Percentiles rank a stretch among this genome's conserved stretches.
These are phyloP conservation scores for Germaria angustata DNA, from an alignment of 2,888 invertebrate genomes.

Conservation along the genomic window DNA sequence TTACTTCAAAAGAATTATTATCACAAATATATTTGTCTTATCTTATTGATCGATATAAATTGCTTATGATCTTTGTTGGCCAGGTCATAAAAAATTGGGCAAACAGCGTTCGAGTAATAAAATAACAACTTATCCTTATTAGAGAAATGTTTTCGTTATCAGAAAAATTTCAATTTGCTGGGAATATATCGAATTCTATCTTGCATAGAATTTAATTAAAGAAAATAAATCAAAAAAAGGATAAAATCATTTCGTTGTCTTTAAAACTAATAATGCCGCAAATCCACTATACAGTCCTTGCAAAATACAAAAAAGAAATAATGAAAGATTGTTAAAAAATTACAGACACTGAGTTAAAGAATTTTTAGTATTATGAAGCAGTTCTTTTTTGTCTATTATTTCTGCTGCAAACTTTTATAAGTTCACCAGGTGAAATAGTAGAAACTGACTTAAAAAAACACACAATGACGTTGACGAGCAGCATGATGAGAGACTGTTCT, in stretches of 20 bases:
- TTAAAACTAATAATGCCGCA: constrained; percentile 14
- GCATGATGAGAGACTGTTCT: constrained; percentile 60
- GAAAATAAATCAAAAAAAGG: no score
- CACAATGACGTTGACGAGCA: constrained; percentile 26
- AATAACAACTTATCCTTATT: no score
- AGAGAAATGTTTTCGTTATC: no score
- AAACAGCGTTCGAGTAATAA: no score
- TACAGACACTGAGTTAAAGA: constrained; percentile 52
- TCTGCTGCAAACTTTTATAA: constrained; percentile 53
- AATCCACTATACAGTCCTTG: neutral
- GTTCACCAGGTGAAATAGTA: constrained; percentile 55
- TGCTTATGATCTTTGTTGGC: no score
- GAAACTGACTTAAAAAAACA: neutral
- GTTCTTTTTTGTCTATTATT: constrained; percentile 21
- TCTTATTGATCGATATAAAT: no score
- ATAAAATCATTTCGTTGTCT: neutral
- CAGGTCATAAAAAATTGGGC: no score
- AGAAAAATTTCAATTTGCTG: no score
- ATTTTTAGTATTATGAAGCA: constrained; percentile 51
- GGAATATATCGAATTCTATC: no score
- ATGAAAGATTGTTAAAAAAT: constrained; percentile 54
- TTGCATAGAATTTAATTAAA: no score
- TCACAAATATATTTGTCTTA: no score
- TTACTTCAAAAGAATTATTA: no score
- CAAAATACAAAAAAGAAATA: constrained; percentile 14